Percentiles rank a stretch among this genome's conserved stretches.
phyloP scores from a whole-genome alignment of 1,140 invertebrate species.

The Drosophila bifasciata region DNA sequence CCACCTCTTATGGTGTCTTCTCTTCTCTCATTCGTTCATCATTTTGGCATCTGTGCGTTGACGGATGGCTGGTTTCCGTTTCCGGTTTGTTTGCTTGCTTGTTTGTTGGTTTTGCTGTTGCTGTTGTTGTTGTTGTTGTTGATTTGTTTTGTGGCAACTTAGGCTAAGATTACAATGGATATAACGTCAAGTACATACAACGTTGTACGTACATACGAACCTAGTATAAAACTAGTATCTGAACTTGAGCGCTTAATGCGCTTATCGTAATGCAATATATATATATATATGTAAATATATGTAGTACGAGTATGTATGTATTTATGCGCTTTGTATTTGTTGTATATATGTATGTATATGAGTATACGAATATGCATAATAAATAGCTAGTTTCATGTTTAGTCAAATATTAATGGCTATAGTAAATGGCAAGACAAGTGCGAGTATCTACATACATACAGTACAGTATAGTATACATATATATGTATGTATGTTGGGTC shows the following conservation, averaged over 20 bases:
- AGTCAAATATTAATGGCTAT: slow-evolving; percentile 75
- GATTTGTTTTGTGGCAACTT: slow-evolving; percentile 31
- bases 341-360: slow-evolving; percentile 42
- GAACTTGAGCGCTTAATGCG: slow-evolving; percentile 66
- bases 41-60: slow-evolving; percentile 59
- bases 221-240: slow-evolving; percentile 50
- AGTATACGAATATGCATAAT: slow-evolving; percentile 42
- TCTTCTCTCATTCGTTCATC: slow-evolving; percentile 66
- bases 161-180: slow-evolving; percentile 63
- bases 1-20: not conserved
- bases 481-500: slow-evolving; percentile 13
- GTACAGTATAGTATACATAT: slow-evolving; percentile 5
- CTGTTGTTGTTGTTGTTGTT: slow-evolving; percentile 6
- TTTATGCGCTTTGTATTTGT: slow-evolving; percentile 44
- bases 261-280: slow-evolving; percentile 60
- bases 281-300: slow-evolving; percentile 27
- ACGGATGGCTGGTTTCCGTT: slow-evolving; percentile 25
- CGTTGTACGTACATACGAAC: slow-evolving; percentile 36
- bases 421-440: slow-evolving; percentile 40
- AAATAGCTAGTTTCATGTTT: slow-evolving; percentile 76
- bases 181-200: slow-evolving; percentile 37
- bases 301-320: slow-evolving; percentile 19
- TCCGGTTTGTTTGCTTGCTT: slow-evolving; percentile 4
- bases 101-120: slow-evolving; percentile 10
- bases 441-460: slow-evolving; percentile 10